Evolutionary conservation across 2,888 invertebrate species (phyloP), one percentile per base, ranked within the genome.

Genomic region (Odiellus spinosus): DNA sequence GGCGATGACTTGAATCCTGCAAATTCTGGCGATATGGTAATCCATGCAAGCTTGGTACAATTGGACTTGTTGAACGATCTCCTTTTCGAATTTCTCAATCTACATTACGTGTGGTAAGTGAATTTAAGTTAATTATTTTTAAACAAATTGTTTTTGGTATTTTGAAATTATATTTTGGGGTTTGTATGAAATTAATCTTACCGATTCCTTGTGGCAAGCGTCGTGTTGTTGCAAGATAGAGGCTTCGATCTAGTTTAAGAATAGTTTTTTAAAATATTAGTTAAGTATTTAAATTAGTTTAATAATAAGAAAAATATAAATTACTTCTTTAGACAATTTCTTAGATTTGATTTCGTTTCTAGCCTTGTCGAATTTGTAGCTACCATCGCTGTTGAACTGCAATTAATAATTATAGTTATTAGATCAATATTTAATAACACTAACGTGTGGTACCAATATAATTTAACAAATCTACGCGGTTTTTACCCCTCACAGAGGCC

Each of bases 21-120:
- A 47, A 40, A 51, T 49, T 49, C 50, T 47, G 17, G 55, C 49
- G 40, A 55, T 55, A 43, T 55, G 51, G 45, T 34, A 53, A 42
- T 55, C 55, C 55, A 55, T 55, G 41, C 56, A 56, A 36, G 55
- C 53, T 48, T 56, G 56, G 50, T 55, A 56, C 17, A 55, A 41
- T 44, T 55, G 56, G n/a, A 56, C 54, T 47, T 55, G 55, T 10
- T 54, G 46, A 45, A 54, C 47, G 33, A 42, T 46, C 3, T 48
- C 43, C 12, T 49, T 48, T 4, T 49, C 35, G 50, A 52, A 51
- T 42, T 52, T 51, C 34, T 55, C 51, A 36, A 48, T 18, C 52
- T 47, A 43, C 15, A 48, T n/a, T n/a, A n/a, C n/a, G n/a, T n/a
- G n/a, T n/a, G n/a, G n/a, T n/a, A n/a, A n/a, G n/a, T n/a, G n/a